These are phyloP conservation scores for Coryphaenoides rupestris DNA, from an alignment of 2,113 vertebrate species.

Conservation along the genomic window DNA sequence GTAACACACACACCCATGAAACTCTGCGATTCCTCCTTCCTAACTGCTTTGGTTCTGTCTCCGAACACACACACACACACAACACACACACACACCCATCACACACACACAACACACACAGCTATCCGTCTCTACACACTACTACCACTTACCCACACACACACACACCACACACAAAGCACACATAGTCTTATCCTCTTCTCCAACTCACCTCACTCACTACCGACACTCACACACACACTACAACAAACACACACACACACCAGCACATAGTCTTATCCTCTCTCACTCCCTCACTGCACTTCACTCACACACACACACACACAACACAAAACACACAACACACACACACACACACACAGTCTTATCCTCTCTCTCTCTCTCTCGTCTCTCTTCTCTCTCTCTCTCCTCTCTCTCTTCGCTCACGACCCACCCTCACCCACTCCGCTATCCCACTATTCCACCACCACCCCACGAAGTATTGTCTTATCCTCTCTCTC, in stretches of 20 bases:
- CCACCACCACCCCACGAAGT: no score
- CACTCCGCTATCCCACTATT: no score
- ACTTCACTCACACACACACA: not conserved
- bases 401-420: no score
- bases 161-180: not conserved
- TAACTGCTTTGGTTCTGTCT: no score
- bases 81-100: constrained; percentile 3
- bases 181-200: no score
- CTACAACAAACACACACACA: not conserved
- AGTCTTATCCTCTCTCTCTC: no score
- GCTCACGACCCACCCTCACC: no score
- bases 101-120: not conserved
- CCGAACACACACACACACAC: constrained; percentile 13
- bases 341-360: not conserved
- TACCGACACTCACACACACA: constrained; percentile 3
- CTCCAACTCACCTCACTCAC: no score
- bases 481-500: no score
- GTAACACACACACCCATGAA: constrained; percentile 50
- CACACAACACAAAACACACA: constrained; percentile 3
- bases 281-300: not conserved
- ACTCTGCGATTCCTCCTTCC: not conserved
- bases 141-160: not conserved
- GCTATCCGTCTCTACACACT: no score
- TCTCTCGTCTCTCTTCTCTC: no score
- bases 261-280: not conserved